phyloP scores from a whole-genome alignment of 2,797 vertebrate species.

The Glyptemys insculpta region DNA sequence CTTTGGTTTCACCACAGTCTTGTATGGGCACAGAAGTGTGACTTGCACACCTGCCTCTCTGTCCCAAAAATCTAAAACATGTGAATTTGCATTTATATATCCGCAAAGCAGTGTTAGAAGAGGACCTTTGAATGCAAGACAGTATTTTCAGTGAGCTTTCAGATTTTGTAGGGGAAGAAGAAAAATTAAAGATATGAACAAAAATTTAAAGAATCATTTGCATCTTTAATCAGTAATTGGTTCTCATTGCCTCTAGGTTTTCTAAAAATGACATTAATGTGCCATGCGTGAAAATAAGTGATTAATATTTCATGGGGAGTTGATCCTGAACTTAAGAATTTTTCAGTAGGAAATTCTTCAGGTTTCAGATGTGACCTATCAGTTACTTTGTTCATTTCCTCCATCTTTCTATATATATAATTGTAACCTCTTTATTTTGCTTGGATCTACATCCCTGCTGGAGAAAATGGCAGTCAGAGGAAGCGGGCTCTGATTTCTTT shows the following conservation, averaged over 20 bases:
- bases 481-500: neutral
- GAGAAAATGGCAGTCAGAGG: neutral
- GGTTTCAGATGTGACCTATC: neutral
- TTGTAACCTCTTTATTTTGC: neutral
- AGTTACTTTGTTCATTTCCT: fast-evolving
- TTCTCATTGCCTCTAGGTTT: constrained; percentile 20
- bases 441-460: neutral
- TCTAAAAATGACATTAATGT: constrained; percentile 17
- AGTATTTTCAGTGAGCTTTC: neutral
- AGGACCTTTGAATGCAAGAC: neutral
- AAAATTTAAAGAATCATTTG: neutral
- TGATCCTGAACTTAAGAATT: neutral
- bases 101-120: neutral
- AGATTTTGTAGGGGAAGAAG: neutral
- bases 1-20: neutral
- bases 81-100: neutral
- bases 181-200: neutral
- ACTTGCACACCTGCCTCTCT: neutral
- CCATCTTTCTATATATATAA: neutral
- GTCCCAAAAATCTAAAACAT: neutral
- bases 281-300: neutral
- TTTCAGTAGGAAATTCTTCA: fast-evolving
- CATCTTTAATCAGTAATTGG: constrained; percentile 10
- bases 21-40: neutral
- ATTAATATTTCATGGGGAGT: constrained; percentile 1